These are phyloP conservation scores for Tenthredo distinguenda DNA, from an alignment of 2,888 invertebrate genomes.

Conservation along the genomic window DNA sequence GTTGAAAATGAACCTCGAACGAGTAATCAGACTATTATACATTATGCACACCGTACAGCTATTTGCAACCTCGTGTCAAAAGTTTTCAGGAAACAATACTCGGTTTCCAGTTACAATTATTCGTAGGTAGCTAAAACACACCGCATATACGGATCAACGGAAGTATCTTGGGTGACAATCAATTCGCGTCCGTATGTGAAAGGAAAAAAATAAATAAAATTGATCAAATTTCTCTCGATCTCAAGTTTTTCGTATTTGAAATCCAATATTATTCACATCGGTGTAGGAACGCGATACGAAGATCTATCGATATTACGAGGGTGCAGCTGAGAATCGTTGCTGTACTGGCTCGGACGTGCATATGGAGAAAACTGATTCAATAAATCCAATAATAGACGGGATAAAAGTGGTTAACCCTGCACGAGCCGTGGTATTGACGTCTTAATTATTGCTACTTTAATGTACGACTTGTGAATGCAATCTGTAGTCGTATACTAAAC, in stretches of 20 bases:
- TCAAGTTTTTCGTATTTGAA: not conserved
- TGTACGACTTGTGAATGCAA: constrained; percentile 57
- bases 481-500: not conserved
- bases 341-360: not conserved
- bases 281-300: not conserved
- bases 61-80: not conserved
- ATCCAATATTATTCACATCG: not conserved
- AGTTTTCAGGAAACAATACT: not conserved
- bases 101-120: not conserved
- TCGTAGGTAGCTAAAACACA: too few species aligned
- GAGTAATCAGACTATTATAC: not conserved
- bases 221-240: not conserved
- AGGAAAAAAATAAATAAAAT: not conserved
- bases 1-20: not conserved
- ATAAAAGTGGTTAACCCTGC: constrained; percentile 71
- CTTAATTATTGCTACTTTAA: constrained; percentile 68
- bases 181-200: not conserved
- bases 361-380: not conserved
- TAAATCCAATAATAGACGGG: constrained; percentile 13
- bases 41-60: not conserved
- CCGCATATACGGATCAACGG: not conserved
- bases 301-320: not conserved
- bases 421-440: constrained; percentile 65
- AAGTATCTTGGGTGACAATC: not conserved
- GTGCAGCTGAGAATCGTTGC: not conserved